A percentile compares a stretch with the other conserved stretches of the same genome.
Evolutionary conservation across 2,113 vertebrate species (phyloP).

Genomic region (Girardinichthys multiradiatus): DNA sequence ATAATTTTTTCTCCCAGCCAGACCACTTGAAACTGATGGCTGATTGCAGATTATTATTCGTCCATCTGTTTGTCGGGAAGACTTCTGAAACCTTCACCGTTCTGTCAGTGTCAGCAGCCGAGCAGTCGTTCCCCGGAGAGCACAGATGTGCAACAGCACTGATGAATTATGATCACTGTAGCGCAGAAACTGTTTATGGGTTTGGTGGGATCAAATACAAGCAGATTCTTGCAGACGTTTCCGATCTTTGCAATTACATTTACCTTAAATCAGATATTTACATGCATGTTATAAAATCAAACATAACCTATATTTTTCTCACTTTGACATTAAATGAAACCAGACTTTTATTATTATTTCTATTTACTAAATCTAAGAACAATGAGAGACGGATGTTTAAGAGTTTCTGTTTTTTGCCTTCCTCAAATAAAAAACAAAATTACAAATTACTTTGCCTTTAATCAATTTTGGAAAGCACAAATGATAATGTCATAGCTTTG

Average conservation of each 20-base stretch:
- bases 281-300: no score
- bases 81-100: slow-evolving; percentile 6
- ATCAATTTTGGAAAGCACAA: no score
- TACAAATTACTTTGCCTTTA: no score
- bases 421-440: no score
- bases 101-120: slow-evolving; percentile 26
- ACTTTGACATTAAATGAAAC: no score
- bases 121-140: slow-evolving; percentile 23
- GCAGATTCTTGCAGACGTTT: not conserved
- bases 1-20: slow-evolving; percentile 14
- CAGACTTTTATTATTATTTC: no score
- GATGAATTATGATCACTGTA: slow-evolving; percentile 40
- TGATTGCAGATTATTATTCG: slow-evolving; percentile 37
- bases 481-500: no score
- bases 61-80: slow-evolving; percentile 51
- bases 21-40: slow-evolving; percentile 30
- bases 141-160: slow-evolving; percentile 48
- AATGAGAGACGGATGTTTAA: no score
- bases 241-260: not conserved
- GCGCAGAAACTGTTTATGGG: slow-evolving; percentile 8
- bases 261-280: no score
- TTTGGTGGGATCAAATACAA: slow-evolving; percentile 1
- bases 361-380: no score
- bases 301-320: not conserved
- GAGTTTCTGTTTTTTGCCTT: no score